Conservation (phyloP, 2,797 vertebrate species). For the Labeo calbasu region DNA sequence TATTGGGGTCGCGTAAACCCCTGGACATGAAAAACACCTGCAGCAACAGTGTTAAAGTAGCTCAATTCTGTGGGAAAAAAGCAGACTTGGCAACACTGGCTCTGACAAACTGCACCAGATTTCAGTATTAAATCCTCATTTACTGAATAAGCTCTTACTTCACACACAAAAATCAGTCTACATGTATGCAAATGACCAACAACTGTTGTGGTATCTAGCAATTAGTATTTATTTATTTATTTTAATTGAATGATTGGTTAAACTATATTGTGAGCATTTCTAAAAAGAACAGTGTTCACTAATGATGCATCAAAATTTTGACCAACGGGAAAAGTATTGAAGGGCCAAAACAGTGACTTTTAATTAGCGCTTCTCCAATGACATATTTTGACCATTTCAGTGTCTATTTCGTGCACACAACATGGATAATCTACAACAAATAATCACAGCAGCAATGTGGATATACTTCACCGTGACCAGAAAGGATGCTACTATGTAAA, state of each 20-base stretch:
- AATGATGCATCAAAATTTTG: background rate
- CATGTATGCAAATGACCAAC: background rate
- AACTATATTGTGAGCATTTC: background rate
- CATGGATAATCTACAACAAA: no score
- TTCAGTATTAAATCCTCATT: slow-evolving; percentile 22
- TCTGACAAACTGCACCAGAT: background rate
- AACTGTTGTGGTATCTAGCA: background rate
- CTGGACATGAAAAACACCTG: no score
- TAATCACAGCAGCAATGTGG: no score
- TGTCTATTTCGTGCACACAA: no score
- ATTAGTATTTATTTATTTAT: background rate
- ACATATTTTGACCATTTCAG: background rate
- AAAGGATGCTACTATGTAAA: no score
- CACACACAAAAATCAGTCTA: background rate
- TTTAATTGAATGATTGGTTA: background rate
- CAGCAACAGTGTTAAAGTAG: no score
- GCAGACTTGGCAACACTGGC: no score
- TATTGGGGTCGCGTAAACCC: no score
- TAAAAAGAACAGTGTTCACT: background rate
- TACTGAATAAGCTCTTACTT: slow-evolving; percentile 23
- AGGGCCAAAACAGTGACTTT: background rate
- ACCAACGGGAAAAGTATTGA: background rate
- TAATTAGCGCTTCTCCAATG: background rate
- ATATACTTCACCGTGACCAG: no score
- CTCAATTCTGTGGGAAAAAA: no score